phyloP scores from a whole-genome alignment of 2,113 vertebrate species.

The Neodontobutis hainanensis region DNA sequence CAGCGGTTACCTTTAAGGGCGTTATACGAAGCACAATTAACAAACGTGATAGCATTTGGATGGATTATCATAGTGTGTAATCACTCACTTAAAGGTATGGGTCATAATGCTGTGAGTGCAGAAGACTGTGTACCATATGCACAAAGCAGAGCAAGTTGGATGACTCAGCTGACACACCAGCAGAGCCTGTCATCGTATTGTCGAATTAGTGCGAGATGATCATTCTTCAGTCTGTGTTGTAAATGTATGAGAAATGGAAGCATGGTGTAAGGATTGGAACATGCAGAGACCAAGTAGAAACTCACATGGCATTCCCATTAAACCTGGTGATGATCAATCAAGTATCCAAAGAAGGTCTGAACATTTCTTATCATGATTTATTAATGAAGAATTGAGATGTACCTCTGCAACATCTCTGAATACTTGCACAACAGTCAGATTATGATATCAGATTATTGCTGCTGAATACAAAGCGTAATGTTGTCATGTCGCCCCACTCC shows the following conservation, averaged over 20 bases:
- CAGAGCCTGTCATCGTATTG: background rate
- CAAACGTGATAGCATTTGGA: conserved; percentile 3
- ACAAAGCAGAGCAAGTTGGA: background rate
- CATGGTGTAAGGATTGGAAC: no score
- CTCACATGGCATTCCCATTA: conserved; percentile 32
- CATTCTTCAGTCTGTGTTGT: conserved; percentile 15
- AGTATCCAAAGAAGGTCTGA: background rate
- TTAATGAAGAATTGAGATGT: background rate
- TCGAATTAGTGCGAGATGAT: background rate
- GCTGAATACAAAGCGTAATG: background rate
- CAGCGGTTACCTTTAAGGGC: conserved; percentile 6
- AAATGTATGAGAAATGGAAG: background rate
- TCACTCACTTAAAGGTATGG: conserved; percentile 7
- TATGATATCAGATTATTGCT: background rate
- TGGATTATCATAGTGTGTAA: conserved; percentile 7
- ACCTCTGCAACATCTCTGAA: background rate
- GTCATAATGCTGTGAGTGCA: background rate
- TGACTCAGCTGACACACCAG: background rate
- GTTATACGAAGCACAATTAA: conserved; percentile 7
- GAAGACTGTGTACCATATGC: background rate
- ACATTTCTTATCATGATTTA: background rate
- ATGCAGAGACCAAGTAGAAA: no score
- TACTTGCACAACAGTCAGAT: background rate
- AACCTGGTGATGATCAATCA: conserved; percentile 18
- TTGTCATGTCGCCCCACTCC: conserved; percentile 12